Percentiles rank a stretch among this genome's conserved stretches.
phyloP scores from a whole-genome alignment of 2,888 invertebrate genomes.

The Oxycera nigricornis region DNA sequence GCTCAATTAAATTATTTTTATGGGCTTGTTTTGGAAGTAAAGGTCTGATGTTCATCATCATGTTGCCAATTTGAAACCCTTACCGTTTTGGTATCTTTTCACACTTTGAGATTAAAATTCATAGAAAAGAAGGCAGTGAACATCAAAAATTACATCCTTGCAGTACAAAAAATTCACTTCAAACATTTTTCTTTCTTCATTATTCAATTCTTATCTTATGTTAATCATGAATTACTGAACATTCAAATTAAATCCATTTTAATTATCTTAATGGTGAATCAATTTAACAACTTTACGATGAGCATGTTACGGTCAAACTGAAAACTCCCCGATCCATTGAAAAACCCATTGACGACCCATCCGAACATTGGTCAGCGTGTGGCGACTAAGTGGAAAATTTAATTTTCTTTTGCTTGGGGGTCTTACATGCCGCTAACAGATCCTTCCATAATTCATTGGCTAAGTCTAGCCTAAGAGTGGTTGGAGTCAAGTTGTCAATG shows the following conservation, averaged over 20 bases:
- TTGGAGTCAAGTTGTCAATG: background rate
- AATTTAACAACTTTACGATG: constrained; percentile 11
- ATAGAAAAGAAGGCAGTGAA: no score
- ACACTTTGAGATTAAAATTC: no score
- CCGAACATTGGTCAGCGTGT: constrained; percentile 5
- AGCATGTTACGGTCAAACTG: background rate
- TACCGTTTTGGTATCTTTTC: no score
- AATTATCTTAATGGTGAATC: constrained; percentile 11
- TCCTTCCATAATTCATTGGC: constrained; percentile 1
- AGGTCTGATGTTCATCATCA: no score
- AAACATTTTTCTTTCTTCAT: no score
- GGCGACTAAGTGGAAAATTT: constrained; percentile 8
- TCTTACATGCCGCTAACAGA: constrained; percentile 8
- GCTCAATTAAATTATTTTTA: no score
- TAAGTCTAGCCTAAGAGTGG: background rate
- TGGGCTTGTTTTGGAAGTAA: no score
- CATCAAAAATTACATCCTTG: no score
- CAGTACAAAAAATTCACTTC: no score
- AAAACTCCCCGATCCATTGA: background rate
- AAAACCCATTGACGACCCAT: constrained; percentile 9
- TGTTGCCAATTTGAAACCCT: no score
- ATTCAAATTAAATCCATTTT: background rate
- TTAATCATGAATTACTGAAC: no score
- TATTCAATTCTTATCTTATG: no score
- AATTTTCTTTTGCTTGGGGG: background rate